Base-by-base conservation (phyloP, 2,113 vertebrate species). In the Anoura caudifer region DNA sequence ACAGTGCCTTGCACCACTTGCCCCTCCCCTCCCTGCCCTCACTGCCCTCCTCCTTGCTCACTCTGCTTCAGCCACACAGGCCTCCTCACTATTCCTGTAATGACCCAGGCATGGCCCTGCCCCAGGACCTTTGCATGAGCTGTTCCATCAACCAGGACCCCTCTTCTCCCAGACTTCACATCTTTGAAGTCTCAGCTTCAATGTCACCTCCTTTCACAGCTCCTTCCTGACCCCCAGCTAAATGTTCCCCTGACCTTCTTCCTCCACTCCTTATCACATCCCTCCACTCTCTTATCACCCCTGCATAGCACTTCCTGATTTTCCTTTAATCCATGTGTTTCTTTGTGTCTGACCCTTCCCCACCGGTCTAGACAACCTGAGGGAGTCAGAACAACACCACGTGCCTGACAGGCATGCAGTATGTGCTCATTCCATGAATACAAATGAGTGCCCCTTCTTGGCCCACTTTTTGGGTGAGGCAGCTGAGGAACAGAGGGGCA, bases 101-200 rank as follows among this genome's bases (percentile, higher is more conserved):
- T 50, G 56, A 4, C 3, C 61, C 52, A 45, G 41, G 43, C 7
- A 2, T 2, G 1, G 4, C 17, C 15, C 77, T 80, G 54, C 93
- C 93, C 43, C 93, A 65, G 95, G 93, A 10, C 93, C 45, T 92
- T 85, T 85, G 95, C 85, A 85, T 28, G 22, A 31, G 54, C 84
- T 38, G 4, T 56, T 28, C 43, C 45, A 20, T 5, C 33, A n/a
- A 28, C 17, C 43, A 54, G 72, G 36, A 79, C 22, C 1, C 1
- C 13, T 28, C 33, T 20, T 24, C 52, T n/a, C 95, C 31, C 24
- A 28, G 61, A 75, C 20, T 16, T 54, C 92, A 89, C 72, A 36
- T 7, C 36, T 7, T 9, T 67, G 65, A 41, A 65, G 38, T 54
- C 72, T 89, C 69, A 70, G 77, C 14, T 22, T 65, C 24, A 16